Evolutionary conservation across 2,113 vertebrate genomes (phyloP).

Genomic region (Ageneiosus marmoratus): DNA sequence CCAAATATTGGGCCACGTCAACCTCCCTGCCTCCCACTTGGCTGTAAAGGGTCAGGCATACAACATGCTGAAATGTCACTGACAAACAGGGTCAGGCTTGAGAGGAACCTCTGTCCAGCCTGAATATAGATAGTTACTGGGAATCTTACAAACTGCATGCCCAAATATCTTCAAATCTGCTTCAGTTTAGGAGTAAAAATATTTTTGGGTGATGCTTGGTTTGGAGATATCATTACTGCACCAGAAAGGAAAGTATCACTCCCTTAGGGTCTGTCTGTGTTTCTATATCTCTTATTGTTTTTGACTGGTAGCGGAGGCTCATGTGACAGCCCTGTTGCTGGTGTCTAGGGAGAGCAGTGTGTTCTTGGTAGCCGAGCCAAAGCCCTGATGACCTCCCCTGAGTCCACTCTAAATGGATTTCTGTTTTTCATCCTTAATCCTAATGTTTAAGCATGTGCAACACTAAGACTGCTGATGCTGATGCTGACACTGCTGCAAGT

Average conservation of each 20-base stretch:
- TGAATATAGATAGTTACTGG: conserved; percentile 12
- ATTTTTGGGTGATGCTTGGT: conserved; percentile 8
- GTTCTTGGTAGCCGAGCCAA: conserved; percentile 41
- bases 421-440: conserved; percentile 51
- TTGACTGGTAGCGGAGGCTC: conserved; percentile 42
- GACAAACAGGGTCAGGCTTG: conserved; percentile 34
- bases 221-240: neutral
- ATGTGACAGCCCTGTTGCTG: conserved; percentile 43
- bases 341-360: conserved; percentile 51
- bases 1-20: conserved; percentile 37
- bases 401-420: conserved; percentile 47
- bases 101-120: conserved; percentile 20
- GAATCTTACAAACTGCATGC: neutral
- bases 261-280: conserved; percentile 25
- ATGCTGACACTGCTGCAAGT: conserved; percentile 8
- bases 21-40: conserved; percentile 39
- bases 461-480: conserved; percentile 21
- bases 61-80: conserved; percentile 40
- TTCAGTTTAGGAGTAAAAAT: neutral
- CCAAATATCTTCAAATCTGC: conserved; percentile 32
- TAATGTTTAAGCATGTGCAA: conserved; percentile 35
- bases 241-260: conserved; percentile 13
- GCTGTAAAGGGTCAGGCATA: conserved; percentile 28
- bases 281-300: neutral
- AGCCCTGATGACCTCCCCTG: conserved; percentile 49